Evolutionary conservation across 2,113 vertebrate species (phyloP), one percentile per base, ranked within the genome.

Genomic region (Esox niger): DNA sequence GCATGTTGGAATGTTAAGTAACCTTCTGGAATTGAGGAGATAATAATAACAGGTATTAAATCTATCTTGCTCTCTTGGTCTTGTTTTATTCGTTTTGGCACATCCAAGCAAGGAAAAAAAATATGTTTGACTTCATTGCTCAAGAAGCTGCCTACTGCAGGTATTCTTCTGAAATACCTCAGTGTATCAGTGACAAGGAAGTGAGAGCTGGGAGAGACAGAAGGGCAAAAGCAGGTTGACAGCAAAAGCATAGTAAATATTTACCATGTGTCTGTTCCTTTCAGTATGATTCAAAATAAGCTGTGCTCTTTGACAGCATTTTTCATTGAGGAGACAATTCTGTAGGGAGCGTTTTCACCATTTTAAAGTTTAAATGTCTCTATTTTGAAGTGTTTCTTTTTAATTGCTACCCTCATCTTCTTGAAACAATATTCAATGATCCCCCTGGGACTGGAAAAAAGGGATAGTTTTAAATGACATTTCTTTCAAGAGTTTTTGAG

Each of bases 291-390:
- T 63, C 27, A 59, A 60, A 62, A 68, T 4, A 79, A 63, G 29
- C 54, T 1, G 49, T 67, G 76, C 69, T 9, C 68, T 29, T 59
- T 55, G 27, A 6, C 29, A 64, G 71, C 66, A 76, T 76, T 62
- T 59, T 65, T 69, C 66, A 55, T 66, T 5, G 61, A 49, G 17
- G 70, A 59, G 78, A 75, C 77, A 84, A 75, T 84, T 85, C 83
- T 65, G 68, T 60, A 4, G 82, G 87, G 85, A 86, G 75, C 76
- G 3, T 82, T 85, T 87, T 82, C 81, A 13, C 72, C 17, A 86
- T 85, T 85, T 86, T 78, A 81, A 74, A 87, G 76, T 85, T 86
- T 84, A 85, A 87, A 86, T 78, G 75, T 69, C 77, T 79, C 32
- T 62, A 76, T 75, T 85, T 70, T 83, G 66, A 81, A 80, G 73